Percentiles rank a stretch among this genome's conserved stretches.
Conservation (phyloP, 2,797 vertebrate genomes). For the Gila robusta region DNA sequence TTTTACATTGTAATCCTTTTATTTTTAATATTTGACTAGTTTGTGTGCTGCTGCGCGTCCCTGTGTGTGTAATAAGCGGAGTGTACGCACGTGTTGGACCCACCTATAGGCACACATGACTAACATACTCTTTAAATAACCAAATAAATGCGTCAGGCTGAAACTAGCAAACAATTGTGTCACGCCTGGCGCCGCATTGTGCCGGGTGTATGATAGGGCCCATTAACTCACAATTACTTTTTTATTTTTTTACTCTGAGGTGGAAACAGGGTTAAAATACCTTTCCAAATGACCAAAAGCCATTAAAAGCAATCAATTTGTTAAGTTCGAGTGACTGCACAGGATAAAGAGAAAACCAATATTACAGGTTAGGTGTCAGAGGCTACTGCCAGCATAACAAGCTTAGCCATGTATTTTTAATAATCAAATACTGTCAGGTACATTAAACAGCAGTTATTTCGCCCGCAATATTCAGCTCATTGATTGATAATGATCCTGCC, state of each 20-base stretch:
- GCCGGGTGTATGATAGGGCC: too few relatives aligned
- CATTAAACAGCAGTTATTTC: background rate
- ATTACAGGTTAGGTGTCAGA: background rate
- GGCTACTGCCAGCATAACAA: background rate
- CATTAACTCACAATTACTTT: background rate
- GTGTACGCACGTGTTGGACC: too few relatives aligned
- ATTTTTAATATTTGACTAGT: too few relatives aligned
- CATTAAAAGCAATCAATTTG: background rate
- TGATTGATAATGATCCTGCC: background rate
- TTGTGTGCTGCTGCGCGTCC: too few relatives aligned
- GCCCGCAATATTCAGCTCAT: background rate
- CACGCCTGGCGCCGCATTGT: too few relatives aligned
- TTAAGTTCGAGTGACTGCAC: background rate
- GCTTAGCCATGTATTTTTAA: background rate
- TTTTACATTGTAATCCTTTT: too few relatives aligned
- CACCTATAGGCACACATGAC: too few relatives aligned
- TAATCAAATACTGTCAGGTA: background rate
- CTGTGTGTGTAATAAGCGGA: too few relatives aligned
- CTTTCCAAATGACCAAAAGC: slow-evolving; percentile 16
- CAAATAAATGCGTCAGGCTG: too few relatives aligned
- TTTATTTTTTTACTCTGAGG: background rate
- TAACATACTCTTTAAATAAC: too few relatives aligned
- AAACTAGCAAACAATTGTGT: too few relatives aligned
- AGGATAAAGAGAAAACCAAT: slow-evolving; percentile 8
- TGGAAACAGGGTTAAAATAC: background rate